Evolutionary conservation across 2,888 invertebrate species (phyloP), one percentile per base, ranked within the genome.

Genomic region (Apamea sordens): DNA sequence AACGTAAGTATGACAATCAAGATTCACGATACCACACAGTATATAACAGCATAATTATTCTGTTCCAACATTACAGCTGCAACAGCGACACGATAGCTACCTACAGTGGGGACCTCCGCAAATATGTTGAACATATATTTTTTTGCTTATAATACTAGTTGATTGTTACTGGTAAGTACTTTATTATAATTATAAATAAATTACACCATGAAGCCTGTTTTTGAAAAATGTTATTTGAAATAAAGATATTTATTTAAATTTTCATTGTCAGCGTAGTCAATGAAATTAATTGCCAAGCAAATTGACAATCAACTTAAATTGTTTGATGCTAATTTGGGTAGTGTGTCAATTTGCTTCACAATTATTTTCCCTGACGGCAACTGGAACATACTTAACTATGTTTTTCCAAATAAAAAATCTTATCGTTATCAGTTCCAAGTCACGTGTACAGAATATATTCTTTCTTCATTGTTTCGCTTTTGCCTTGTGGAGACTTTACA

Each of bases 121-220:
- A 47, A 0, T 21, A 77, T 77, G 67, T 36, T 36, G 13, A 59
- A 59, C 6, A 47, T 50, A 47, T 76, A 67, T 67, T 59, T 76
- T 50, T 77, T 76, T 67, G 36, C 11, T 28, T 77, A 28, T 24
- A 67, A 6, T 59, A 59, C 47, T 61, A 67, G 18, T 41, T 76
- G 8, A 41, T 67, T 28, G 50, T 50, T 18, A 28, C 67, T 67
- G 59, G 77, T 77, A 36, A 77, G 77, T 76, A 32, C 3, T 47
- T 44, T 15, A 50, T 28, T 15, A 36, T 36, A 36, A 36, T 36
- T 11, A 11, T 11, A 56, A 1, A 56, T 24, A 56, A 56, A 56
- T 56, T 3, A 56, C 10, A 24, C 24, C 24, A 56, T 4, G 8
- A 24, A 11, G 10, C 24, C 21, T 56, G 21, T 53, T 53, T 24